A percentile compares a stretch with the other conserved stretches of the same genome.
Conservation (phyloP, 2,113 vertebrate species). For the Ailuropoda melanoleuca region DNA sequence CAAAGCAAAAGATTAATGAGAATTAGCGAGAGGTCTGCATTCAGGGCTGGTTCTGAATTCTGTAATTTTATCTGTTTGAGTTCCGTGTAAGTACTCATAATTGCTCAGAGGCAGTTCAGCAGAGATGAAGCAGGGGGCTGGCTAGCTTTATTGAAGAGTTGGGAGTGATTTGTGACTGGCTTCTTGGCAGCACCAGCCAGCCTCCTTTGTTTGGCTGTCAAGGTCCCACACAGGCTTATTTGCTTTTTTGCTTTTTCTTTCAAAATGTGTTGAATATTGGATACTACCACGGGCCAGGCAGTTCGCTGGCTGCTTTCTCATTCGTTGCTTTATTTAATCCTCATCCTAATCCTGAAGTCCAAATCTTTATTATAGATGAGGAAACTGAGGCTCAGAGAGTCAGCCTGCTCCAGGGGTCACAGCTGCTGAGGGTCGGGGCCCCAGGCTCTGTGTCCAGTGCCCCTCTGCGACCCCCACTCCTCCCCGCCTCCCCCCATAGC, state of each 20-base stretch:
- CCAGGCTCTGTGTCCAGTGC: rapidly evolving
- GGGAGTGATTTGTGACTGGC: background rate
- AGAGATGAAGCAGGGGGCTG: background rate
- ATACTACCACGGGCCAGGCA: background rate
- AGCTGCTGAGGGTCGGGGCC: background rate
- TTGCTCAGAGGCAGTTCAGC: background rate
- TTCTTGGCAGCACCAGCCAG: constrained; percentile 18
- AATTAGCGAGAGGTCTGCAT: background rate
- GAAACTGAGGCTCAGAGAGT: background rate
- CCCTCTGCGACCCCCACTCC: background rate
- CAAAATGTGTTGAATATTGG: background rate
- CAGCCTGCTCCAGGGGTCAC: too few relatives aligned
- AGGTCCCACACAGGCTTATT: background rate
- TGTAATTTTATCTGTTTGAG: constrained; percentile 48
- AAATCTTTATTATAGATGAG: background rate
- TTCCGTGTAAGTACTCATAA: constrained; percentile 5
- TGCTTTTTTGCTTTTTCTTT: constrained; percentile 42
- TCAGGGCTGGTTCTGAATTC: constrained; percentile 22
- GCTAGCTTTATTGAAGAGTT: background rate
- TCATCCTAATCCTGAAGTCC: background rate
- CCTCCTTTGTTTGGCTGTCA: constrained; percentile 47
- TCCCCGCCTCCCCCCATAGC: rapidly evolving
- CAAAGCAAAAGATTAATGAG: background rate
- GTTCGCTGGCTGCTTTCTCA: background rate
- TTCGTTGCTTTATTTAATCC: background rate